phyloP scores from a whole-genome alignment of 2,888 invertebrate species.

The Corbicula japonica region DNA sequence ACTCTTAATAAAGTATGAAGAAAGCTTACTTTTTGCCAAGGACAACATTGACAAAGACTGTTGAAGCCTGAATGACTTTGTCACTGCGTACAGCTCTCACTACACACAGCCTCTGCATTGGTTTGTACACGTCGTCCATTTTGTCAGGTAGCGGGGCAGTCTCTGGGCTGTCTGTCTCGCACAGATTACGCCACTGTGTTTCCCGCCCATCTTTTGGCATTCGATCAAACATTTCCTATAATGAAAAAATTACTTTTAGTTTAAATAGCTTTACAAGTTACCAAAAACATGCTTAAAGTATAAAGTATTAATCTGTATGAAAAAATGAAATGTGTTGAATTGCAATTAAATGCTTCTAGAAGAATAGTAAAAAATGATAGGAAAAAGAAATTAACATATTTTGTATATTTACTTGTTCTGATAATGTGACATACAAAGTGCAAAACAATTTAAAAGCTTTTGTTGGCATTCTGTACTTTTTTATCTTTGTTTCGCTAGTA shows the following conservation, averaged over 20 bases:
- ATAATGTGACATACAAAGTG: no score
- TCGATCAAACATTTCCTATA: constrained; percentile 85
- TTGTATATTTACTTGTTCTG: no score
- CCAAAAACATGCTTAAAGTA: no score
- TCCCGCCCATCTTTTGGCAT: constrained; percentile 86
- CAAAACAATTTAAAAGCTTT: no score
- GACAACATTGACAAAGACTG: constrained; percentile 81
- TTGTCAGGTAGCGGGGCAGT: constrained; percentile 84
- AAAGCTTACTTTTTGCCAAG: constrained; percentile 84
- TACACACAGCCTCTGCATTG: constrained; percentile 85
- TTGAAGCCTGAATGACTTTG: constrained; percentile 83
- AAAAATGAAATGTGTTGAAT: no score
- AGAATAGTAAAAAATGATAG: no score
- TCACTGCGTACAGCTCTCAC: constrained; percentile 85
- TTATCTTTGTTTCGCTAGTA: no score
- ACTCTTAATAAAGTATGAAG: constrained; percentile 6
- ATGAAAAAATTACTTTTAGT: background rate
- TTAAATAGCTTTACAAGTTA: no score
- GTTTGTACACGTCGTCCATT: constrained; percentile 84
- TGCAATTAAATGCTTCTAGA: no score
- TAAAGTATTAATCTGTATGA: no score
- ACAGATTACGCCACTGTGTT: constrained; percentile 86
- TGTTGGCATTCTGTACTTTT: no score
- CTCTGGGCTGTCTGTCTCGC: constrained; percentile 85
- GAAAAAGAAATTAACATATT: no score